Base-by-base conservation (phyloP, 2,888 invertebrate species). In the Cerceris rybyensis region DNA sequence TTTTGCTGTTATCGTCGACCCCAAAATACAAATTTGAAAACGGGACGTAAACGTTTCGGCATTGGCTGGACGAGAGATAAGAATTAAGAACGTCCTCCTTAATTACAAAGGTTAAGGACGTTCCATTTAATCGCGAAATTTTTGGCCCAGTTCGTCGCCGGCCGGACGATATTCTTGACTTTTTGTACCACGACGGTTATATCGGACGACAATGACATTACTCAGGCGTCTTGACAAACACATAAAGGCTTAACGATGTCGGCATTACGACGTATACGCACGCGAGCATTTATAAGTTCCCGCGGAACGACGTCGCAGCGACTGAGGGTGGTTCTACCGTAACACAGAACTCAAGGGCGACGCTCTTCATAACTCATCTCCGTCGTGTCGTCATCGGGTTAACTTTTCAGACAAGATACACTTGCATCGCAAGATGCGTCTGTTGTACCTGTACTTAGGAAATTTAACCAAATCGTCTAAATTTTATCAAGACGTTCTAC, bases 181-280 rank as follows among this genome's bases (percentile, higher is more conserved):
- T 16, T 7, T 43, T 61, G 55, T 39, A 42, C 54, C 52, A 13
- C 55, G 8, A 14, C 14, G n/a, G 13, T 55, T 13, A 54, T 69
- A 84, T 82, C 84, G 82, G 58, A 70, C 69, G 72, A 72, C 78
- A 75, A 76, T 84, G 80, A 75, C 84, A 87, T 89, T 88, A 88
- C 80, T 89, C 88, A 88, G 58, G 49, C 83, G 68, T 71, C 81
- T 82, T 86, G 87, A 89, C 87, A 89, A 88, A 89, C 85, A 75
- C 85, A 87, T 85, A 87, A 88, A 88, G 86, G 79, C 82, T 81
- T 85, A 87, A 87, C 85, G 87, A 88, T 80, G 84, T 70, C 80
- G 82, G 85, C 78, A 78, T 88, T 86, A 87, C 81, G 77, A 78
- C 82, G 80, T 77, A 71, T 75, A 80, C 73, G 84, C 88, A 89